These are phyloP conservation scores for Diorhabda sublineata DNA, from an alignment of 1,140 invertebrate species.

Conservation along the genomic window DNA sequence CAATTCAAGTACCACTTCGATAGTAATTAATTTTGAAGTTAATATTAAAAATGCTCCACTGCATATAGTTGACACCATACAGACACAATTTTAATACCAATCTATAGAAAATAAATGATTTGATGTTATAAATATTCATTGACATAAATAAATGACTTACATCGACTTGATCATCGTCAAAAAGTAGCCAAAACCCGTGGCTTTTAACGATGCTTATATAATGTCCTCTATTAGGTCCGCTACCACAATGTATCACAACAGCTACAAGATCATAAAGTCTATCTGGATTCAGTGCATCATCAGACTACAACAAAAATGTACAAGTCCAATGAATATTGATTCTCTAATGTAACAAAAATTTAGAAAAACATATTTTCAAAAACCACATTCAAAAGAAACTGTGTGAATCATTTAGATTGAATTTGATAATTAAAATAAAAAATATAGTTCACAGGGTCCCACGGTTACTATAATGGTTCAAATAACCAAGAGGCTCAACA, in stretches of 20 bases:
- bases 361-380: too few species aligned
- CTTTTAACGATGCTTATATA: conserved; percentile 99
- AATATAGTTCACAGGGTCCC: too few species aligned
- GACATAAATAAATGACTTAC: conserved; percentile 59
- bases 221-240: conserved; percentile 96
- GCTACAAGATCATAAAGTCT: conserved; percentile 97
- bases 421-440: too few species aligned
- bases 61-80: background rate
- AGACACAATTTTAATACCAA: background rate
- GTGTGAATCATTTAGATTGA: too few species aligned
- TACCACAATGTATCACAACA: conserved; percentile 98
- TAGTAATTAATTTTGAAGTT: too few species aligned
- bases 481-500: too few species aligned
- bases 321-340: too few species aligned
- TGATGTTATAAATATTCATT: background rate
- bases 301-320: conserved; percentile 61
- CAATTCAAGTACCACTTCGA: too few species aligned
- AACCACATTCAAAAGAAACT: too few species aligned
- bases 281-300: conserved; percentile 96
- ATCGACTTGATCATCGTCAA: conserved; percentile 99
- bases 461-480: too few species aligned
- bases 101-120: background rate
- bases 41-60: too few species aligned
- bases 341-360: too few species aligned
- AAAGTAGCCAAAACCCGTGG: conserved; percentile 97